A percentile compares a stretch with the other conserved stretches of the same genome.
These are phyloP conservation scores for Globodera ellingtonae DNA, from an alignment of 1,140 invertebrate genomes.

Conservation along the genomic window DNA sequence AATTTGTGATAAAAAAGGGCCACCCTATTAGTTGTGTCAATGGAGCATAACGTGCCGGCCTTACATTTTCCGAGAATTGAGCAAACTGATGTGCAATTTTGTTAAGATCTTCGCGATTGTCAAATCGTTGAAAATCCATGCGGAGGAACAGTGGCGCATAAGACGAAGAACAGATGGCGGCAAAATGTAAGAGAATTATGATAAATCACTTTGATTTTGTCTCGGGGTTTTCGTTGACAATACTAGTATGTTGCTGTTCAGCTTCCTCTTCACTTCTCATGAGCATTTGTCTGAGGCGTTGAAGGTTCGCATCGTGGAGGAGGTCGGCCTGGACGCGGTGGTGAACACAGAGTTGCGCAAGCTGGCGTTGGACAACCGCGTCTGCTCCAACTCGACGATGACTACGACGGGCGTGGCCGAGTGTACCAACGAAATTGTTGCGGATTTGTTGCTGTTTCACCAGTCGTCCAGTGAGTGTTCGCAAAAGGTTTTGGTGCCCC, in stretches of 20 bases:
- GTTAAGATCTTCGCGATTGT: slow-evolving; percentile 10
- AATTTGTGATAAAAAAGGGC: no score
- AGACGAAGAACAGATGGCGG: neutral
- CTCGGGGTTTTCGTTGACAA: no score
- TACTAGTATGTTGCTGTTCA: neutral
- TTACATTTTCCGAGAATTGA: no score
- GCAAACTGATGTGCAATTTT: neutral
- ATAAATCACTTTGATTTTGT: neutral
- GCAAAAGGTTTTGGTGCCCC: neutral
- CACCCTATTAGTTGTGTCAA: no score
- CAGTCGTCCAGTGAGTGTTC: neutral
- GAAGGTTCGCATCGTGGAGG: slow-evolving; percentile 32
- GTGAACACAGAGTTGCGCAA: slow-evolving; percentile 55
- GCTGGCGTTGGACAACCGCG: slow-evolving; percentile 41
- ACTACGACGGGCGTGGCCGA: slow-evolving; percentile 33
- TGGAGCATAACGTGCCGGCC: no score
- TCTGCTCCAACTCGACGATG: slow-evolving; percentile 30
- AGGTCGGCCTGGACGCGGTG: slow-evolving; percentile 44
- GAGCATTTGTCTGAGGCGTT: slow-evolving; percentile 43
- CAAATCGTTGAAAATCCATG: neutral
- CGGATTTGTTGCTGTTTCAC: slow-evolving; percentile 44
- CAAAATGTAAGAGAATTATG: slow-evolving; percentile 5
- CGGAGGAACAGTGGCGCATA: slow-evolving; percentile 5
- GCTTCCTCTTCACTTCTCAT: slow-evolving; percentile 49
- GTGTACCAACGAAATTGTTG: slow-evolving; percentile 47